Percentiles rank a stretch among this genome's conserved stretches.
phyloP scores from a whole-genome alignment of 2,888 invertebrate species.

The Himalopsyche tibetana region DNA sequence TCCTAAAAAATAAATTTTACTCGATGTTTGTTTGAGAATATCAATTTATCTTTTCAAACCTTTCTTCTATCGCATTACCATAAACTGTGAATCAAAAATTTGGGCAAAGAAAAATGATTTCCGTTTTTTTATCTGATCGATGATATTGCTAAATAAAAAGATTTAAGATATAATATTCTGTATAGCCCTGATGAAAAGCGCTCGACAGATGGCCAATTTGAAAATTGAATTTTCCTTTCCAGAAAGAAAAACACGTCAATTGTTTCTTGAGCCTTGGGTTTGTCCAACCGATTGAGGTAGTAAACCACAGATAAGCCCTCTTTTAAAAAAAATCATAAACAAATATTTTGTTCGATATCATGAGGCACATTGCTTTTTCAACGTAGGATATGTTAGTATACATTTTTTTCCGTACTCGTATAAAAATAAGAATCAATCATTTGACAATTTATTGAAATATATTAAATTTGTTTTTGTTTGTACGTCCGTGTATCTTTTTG shows the following conservation, averaged over 20 bases:
- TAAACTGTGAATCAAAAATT: background rate
- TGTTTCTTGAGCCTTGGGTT: constrained; percentile 22
- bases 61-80: no score
- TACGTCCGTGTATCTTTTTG: no score
- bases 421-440: no score
- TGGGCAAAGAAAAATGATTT: background rate
- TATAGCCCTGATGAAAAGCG: constrained; percentile 20
- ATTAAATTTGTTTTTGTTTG: no score
- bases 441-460: no score
- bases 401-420: no score
- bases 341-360: no score
- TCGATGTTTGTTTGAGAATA: no score
- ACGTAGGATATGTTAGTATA: no score
- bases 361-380: no score
- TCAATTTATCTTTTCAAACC: no score
- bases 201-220: constrained; percentile 34
- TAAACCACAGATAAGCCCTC: background rate
- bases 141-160: background rate
- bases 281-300: constrained; percentile 10
- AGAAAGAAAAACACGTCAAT: constrained; percentile 34
- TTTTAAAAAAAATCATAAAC: background rate
- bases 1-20: no score
- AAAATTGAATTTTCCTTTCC: constrained; percentile 31
- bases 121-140: background rate
- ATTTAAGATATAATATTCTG: constrained; percentile 24